Base-by-base conservation (phyloP, 2,888 invertebrate genomes). In the Caenorhabditis panamensis region DNA sequence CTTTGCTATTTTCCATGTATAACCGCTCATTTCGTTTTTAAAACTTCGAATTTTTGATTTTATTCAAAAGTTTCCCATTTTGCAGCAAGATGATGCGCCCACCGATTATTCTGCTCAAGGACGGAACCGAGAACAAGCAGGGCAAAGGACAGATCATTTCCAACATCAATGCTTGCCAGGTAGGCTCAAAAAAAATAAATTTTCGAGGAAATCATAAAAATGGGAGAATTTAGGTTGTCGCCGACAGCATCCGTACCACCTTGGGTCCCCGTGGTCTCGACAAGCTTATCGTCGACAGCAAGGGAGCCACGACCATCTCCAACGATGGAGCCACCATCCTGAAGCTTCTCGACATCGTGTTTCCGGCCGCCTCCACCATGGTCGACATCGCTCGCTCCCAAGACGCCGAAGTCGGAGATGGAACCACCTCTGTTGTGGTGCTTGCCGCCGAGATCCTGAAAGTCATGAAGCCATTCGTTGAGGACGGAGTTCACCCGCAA, bases 341-440 rank as follows among this genome's bases (percentile, higher is more conserved):
- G 94, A 98, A 97, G 92, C 93, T 97, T n/a, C 91, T 99, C 88
- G 97, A 99, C 90, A 95, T 99, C 89, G 94, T 99, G 24, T 99
- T 99, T 92, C 99, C 99, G 0, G 99, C 99, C 24, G 99, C 97
- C 0, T 96, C 95, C 92, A 97, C 96, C 0, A 92, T 99, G 84
- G 98, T 99, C 2, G 99, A 99, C 91, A 99, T 99, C 87, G 99
- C 99, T 24, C 97, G 96, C 92, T 98, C 98, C 49, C 99, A 99
- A 78, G 90, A 90, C 73, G 0, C 89, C 24, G 90, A 90, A 84
- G 90, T 99, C 67, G 99, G 99, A 4, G 99, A 99, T 92, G 99
- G 99, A 8, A 99, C 99, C 11, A 99, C 99, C 13, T 89, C 87
- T 36, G 99, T 99, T 31, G 97, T 98, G 2, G 93, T 99, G 77